A percentile compares a stretch with the other conserved stretches of the same genome.
Conservation (phyloP, 2,797 vertebrate species). For the Premnoplex brunnescens region DNA sequence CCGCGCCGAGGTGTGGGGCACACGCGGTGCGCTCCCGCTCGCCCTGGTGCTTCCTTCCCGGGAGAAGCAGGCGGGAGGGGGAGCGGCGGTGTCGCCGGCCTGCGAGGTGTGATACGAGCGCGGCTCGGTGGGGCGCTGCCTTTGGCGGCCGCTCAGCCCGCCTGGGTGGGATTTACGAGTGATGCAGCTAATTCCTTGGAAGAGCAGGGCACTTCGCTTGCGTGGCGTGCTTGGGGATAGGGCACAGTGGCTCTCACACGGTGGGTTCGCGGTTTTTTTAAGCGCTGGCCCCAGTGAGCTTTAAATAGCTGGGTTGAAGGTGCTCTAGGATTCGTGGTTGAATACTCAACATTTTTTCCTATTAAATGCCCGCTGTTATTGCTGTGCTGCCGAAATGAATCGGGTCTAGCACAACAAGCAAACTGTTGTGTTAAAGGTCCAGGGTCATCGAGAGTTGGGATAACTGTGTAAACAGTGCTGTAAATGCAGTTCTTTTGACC, state of each 20-base stretch:
- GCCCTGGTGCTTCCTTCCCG: too few species aligned
- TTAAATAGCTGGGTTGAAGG: not conserved
- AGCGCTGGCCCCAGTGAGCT: not conserved
- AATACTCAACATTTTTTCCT: not conserved
- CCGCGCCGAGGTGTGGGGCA: too few species aligned
- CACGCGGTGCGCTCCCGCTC: too few species aligned
- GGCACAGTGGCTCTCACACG: not conserved
- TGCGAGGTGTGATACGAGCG: not conserved
- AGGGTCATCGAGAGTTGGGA: slow-evolving; percentile 18
- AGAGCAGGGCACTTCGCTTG: not conserved
- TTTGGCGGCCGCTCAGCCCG: not conserved
- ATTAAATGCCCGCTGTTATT: not conserved
- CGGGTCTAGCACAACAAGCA: not conserved
- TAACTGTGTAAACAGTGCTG: slow-evolving; percentile 50
- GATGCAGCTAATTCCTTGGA: slow-evolving; percentile 26
- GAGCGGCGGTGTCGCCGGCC: too few species aligned
- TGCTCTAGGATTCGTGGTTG: not conserved
- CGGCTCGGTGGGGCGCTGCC: not conserved
- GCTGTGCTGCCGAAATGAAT: not conserved
- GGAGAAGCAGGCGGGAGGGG: too few species aligned
- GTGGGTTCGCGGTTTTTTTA: not conserved
- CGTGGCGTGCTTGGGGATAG: not conserved
- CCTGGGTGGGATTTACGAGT: slow-evolving; percentile 33
- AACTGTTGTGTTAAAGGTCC: slow-evolving; percentile 8
- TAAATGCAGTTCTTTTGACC: slow-evolving; percentile 63